phyloP scores from a whole-genome alignment of 2,113 vertebrate genomes.

The Ictalurus punctatus region DNA sequence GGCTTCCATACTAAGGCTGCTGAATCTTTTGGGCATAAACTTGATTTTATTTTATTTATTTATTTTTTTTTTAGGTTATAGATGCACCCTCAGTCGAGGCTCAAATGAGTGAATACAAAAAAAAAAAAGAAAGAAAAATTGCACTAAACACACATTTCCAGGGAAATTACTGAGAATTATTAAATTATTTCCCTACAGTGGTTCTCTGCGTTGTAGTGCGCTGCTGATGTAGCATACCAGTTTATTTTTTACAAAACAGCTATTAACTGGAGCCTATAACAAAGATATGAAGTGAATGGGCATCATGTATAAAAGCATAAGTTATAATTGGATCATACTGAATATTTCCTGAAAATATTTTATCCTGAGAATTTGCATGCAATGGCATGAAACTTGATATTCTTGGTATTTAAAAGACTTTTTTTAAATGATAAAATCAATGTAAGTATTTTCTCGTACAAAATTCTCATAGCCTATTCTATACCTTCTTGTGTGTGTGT shows the following conservation, averaged over 20 bases:
- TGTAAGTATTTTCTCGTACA: neutral
- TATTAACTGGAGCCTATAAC: neutral
- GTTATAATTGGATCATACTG: neutral
- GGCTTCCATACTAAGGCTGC: neutral
- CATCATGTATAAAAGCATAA: neutral
- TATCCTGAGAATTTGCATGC: neutral
- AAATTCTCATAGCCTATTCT: neutral
- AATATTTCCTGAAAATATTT: neutral
- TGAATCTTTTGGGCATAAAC: neutral
- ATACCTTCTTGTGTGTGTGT: too few relatives aligned
- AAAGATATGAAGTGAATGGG: neutral
- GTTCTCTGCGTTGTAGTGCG: neutral
- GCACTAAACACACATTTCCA: neutral
- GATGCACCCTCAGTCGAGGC: neutral
- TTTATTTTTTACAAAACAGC: neutral
- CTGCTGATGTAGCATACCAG: too few relatives aligned
- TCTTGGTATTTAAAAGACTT: neutral
- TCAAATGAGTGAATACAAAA: neutral
- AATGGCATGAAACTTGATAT: neutral
- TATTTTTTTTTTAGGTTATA: neutral
- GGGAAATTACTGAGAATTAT: neutral
- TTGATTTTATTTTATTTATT: too few relatives aligned
- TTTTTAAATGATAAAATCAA: neutral
- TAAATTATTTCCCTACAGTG: too few relatives aligned
- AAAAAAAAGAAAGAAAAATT: too few relatives aligned